Conservation (phyloP, 2,113 vertebrate genomes). For the Cinclus mexicanus region DNA sequence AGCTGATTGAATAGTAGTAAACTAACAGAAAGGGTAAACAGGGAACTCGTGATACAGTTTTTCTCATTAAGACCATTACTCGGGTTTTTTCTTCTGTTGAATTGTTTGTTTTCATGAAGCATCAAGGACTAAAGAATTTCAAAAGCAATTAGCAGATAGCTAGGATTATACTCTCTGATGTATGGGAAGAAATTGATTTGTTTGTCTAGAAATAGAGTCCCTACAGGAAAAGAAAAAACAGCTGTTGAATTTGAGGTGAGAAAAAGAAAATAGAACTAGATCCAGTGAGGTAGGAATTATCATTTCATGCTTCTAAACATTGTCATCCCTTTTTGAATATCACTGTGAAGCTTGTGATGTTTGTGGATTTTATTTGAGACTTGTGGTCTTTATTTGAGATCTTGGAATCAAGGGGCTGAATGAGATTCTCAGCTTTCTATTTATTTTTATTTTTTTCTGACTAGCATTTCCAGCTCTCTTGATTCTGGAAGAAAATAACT, state of each 20-base stretch:
- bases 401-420: slow-evolving; percentile 51
- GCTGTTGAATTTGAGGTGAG: not conserved
- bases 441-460: slow-evolving; percentile 49
- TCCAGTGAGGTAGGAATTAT: slow-evolving; percentile 4
- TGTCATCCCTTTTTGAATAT: slow-evolving; percentile 16
- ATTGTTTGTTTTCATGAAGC: not conserved
- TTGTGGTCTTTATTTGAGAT: slow-evolving; percentile 55
- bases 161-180: not conserved
- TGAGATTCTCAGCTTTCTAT: slow-evolving; percentile 62
- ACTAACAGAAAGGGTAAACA: not conserved
- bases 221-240: slow-evolving; percentile 20
- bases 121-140: not conserved
- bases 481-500: slow-evolving; percentile 65
- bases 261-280: slow-evolving; percentile 26
- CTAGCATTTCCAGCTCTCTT: slow-evolving; percentile 55
- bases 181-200: not conserved
- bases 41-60: not conserved
- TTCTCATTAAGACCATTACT: not conserved
- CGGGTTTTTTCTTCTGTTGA: not conserved
- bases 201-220: not conserved
- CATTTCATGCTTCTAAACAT: not conserved
- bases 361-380: slow-evolving; percentile 52
- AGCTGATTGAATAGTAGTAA: not conserved
- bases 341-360: not conserved
- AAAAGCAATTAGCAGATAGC: not conserved